These are phyloP conservation scores for Girardia tigrina DNA, from an alignment of 2,888 invertebrate species.

Conservation along the genomic window DNA sequence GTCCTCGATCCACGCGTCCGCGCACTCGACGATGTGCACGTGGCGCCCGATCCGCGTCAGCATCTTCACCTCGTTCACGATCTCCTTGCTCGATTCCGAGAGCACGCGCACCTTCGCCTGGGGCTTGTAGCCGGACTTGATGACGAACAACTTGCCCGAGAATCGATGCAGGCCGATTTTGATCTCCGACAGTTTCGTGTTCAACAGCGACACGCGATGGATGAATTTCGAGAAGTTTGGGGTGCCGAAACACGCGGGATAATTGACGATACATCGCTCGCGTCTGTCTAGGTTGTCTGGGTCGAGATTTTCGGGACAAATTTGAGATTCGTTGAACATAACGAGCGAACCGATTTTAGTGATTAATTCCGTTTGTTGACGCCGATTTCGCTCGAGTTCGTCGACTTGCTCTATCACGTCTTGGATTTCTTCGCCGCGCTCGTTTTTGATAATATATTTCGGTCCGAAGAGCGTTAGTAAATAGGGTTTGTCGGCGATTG, in stretches of 20 bases:
- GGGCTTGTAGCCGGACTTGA: background rate
- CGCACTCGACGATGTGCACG: background rate
- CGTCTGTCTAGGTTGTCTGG: background rate
- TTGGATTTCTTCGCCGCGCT: too few relatives aligned
- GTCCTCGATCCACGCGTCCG: conserved; percentile 1
- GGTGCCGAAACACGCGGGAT: background rate
- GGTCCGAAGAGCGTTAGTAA: too few relatives aligned
- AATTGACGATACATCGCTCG: background rate
- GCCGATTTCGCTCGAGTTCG: too few relatives aligned
- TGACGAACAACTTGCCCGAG: background rate
- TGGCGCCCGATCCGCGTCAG: background rate
- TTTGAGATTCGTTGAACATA: background rate
- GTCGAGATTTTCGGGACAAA: background rate
- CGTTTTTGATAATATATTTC: too few relatives aligned
- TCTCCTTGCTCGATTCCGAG: background rate
- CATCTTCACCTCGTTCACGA: background rate
- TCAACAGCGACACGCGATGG: background rate
- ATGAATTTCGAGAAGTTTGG: background rate
- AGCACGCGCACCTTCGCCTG: background rate
- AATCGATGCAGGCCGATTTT: background rate
- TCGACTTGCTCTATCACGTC: too few relatives aligned
- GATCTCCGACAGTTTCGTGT: background rate
- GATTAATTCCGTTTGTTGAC: too few relatives aligned
- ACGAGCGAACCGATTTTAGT: background rate
- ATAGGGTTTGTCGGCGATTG: too few relatives aligned